These are phyloP conservation scores for Caprella mutica DNA, from an alignment of 2,888 invertebrate species.

Conservation along the genomic window DNA sequence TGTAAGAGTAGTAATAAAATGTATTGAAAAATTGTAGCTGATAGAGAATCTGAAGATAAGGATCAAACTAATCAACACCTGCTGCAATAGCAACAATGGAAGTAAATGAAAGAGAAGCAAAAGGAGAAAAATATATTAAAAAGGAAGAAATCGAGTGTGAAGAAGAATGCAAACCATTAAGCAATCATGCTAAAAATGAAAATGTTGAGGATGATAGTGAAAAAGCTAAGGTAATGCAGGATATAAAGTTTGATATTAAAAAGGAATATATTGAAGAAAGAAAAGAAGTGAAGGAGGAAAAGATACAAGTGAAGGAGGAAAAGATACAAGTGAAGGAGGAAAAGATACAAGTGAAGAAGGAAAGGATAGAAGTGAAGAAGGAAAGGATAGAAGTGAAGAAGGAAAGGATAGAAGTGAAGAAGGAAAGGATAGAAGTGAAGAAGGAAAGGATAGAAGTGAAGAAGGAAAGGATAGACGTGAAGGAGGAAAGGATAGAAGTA, in stretches of 20 bases:
- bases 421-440: too few relatives aligned
- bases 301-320: too few relatives aligned
- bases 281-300: slow-evolving; percentile 9
- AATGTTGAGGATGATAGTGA: not conserved
- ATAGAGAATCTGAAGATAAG: slow-evolving; percentile 35
- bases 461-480: too few relatives aligned
- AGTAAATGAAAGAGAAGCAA: slow-evolving; percentile 14
- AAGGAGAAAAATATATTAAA: slow-evolving; percentile 1
- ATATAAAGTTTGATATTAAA: not conserved
- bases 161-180: not conserved
- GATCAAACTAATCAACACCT: slow-evolving; percentile 37
- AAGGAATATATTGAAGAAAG: not conserved
- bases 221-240: not conserved
- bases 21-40: too few relatives aligned
- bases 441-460: too few relatives aligned
- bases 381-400: too few relatives aligned
- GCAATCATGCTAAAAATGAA: not conserved
- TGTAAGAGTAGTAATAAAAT: too few relatives aligned
- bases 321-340: too few relatives aligned
- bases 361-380: too few relatives aligned
- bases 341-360: too few relatives aligned
- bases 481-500: too few relatives aligned
- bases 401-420: too few relatives aligned
- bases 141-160: slow-evolving; percentile 1
- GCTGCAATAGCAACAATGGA: slow-evolving; percentile 33